These are phyloP conservation scores for Thalassophryne amazonica DNA, from an alignment of 2,797 vertebrate genomes.

Conservation along the genomic window DNA sequence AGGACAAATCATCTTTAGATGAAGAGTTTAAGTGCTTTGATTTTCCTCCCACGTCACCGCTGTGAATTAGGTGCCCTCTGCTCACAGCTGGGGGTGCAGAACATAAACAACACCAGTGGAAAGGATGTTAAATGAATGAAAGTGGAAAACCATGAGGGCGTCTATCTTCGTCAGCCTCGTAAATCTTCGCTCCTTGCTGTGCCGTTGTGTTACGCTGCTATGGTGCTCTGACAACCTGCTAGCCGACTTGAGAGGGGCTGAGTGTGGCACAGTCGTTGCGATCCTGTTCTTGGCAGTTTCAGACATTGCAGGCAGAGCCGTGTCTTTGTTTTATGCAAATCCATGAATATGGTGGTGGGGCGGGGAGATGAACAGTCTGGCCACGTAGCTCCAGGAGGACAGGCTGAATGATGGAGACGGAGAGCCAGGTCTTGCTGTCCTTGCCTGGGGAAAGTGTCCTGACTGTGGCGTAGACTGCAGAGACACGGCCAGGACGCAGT, in stretches of 20 bases:
- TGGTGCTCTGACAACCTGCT: constrained; percentile 52
- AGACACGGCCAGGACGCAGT: constrained; percentile 35
- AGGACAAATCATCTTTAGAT: constrained; percentile 82
- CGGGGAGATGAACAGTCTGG: constrained; percentile 64
- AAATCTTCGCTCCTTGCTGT: constrained; percentile 57
- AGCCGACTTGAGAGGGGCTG: constrained; percentile 37
- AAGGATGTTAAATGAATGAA: constrained; percentile 67
- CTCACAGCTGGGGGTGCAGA: constrained; percentile 47
- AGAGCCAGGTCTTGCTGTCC: constrained; percentile 70
- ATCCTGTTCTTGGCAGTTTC: constrained; percentile 33
- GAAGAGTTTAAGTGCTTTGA: constrained; percentile 76
- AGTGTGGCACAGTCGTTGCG: constrained; percentile 33
- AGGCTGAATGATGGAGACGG: constrained; percentile 71
- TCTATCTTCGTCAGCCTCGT: constrained; percentile 65
- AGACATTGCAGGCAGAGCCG: constrained; percentile 34
- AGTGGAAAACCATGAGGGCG: constrained; percentile 76
- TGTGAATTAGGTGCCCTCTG: constrained; percentile 74
- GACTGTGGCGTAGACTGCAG: constrained; percentile 50
- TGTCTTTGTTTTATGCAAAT: constrained; percentile 78
- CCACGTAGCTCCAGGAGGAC: constrained; percentile 73
- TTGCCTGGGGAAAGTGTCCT: constrained; percentile 74
- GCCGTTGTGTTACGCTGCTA: constrained; percentile 28
- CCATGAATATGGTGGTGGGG: constrained; percentile 51
- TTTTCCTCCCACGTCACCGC: constrained; percentile 62
- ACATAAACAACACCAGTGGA: constrained; percentile 70